Evolutionary conservation across 2,113 vertebrate species (phyloP).

Genomic region (Taxidea taxus): DNA sequence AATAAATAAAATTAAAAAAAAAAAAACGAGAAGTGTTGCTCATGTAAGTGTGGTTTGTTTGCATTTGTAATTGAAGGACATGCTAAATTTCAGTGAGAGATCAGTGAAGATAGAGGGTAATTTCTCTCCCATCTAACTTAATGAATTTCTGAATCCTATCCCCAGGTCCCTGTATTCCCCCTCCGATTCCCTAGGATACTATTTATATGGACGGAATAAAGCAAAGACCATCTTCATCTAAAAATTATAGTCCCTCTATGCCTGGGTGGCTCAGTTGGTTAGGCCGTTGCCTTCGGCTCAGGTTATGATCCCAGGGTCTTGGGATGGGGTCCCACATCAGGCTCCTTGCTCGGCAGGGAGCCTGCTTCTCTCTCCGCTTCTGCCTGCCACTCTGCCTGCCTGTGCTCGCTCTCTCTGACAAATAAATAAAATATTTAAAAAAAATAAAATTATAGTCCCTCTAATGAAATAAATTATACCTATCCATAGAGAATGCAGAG

Average conservation of each 20-base stretch:
- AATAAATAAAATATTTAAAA: too few relatives aligned
- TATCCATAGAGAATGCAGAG: background rate
- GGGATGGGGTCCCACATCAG: too few relatives aligned
- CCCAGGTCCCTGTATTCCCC: background rate
- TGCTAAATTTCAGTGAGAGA: background rate
- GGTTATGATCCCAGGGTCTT: too few relatives aligned
- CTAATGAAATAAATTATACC: background rate
- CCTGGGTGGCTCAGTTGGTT: too few relatives aligned
- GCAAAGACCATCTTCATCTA: background rate
- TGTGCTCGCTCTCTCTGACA: too few relatives aligned
- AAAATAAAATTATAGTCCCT: background rate
- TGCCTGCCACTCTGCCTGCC: too few relatives aligned
- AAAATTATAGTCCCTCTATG: background rate
- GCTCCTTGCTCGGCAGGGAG: too few relatives aligned
- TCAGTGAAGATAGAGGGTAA: background rate
- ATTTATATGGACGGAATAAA: background rate
- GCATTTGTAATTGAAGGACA: background rate
- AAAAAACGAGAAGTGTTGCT: background rate
- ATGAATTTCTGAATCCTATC: background rate
- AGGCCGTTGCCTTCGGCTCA: too few relatives aligned
- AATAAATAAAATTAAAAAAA: too few relatives aligned
- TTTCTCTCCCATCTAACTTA: background rate
- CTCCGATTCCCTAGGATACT: background rate
- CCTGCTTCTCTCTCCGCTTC: too few relatives aligned
- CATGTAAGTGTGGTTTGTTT: background rate